Conservation (phyloP, 2,797 vertebrate genomes). For the Babyrousa celebensis region DNA sequence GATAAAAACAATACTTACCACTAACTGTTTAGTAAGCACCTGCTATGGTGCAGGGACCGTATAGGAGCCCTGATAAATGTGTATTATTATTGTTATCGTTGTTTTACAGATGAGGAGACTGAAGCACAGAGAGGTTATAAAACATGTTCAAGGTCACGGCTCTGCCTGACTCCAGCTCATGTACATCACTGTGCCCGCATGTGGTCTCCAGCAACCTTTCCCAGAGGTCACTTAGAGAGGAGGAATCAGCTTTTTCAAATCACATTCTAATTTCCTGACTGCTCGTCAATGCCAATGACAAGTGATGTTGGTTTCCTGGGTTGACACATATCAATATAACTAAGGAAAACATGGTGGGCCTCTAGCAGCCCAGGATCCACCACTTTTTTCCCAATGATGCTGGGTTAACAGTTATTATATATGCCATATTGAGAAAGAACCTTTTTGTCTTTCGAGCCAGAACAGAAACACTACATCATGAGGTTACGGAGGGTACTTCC, state of each 20-base stretch:
- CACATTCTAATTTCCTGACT: background rate
- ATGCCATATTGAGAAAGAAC: background rate
- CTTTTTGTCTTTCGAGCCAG: background rate
- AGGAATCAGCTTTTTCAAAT: background rate
- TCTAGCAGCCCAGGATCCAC: background rate
- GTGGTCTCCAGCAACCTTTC: background rate
- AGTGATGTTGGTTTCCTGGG: background rate
- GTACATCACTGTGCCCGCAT: accelerated
- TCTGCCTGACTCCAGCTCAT: background rate
- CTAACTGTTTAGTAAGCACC: background rate
- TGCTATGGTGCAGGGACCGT: background rate
- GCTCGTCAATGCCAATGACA: background rate
- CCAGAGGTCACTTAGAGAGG: too few relatives aligned
- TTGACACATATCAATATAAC: background rate
- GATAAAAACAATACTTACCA: background rate
- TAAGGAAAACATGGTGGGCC: background rate
- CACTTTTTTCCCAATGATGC: background rate
- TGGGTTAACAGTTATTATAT: background rate
- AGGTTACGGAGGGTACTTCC: background rate
- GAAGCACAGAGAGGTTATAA: background rate
- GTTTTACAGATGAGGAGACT: background rate
- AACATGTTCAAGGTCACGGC: background rate
- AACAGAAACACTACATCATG: background rate
- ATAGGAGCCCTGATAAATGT: background rate
- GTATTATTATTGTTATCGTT: background rate